A percentile compares a stretch with the other conserved stretches of the same genome.
These are phyloP conservation scores for Melanerpes aurifrons DNA, from an alignment of 2,113 vertebrate genomes.

Conservation along the genomic window DNA sequence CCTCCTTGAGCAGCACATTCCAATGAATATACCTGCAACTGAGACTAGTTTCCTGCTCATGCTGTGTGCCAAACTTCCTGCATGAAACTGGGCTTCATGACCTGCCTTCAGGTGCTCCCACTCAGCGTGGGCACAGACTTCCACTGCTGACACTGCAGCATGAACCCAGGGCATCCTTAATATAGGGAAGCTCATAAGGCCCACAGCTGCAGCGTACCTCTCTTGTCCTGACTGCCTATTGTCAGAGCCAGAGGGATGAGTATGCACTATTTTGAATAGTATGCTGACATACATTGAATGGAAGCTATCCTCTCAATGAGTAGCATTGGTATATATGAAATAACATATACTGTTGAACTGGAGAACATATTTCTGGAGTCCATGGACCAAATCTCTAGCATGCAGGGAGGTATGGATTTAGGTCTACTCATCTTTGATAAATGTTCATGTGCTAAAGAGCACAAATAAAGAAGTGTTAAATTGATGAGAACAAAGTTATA, in stretches of 20 bases:
- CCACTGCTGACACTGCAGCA: fast-evolving
- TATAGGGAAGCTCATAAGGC: neutral
- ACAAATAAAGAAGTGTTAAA: neutral
- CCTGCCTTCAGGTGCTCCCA: neutral
- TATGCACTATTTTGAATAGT: neutral
- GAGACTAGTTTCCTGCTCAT: neutral
- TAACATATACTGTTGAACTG: neutral
- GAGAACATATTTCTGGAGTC: neutral
- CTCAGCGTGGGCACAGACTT: neutral
- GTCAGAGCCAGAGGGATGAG: neutral
- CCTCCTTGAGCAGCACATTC: too few relatives aligned
- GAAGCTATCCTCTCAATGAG: neutral
- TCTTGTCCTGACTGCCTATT: neutral
- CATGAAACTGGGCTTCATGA: neutral
- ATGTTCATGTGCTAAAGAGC: neutral
- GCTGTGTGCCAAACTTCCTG: neutral
- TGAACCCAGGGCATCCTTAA: neutral
- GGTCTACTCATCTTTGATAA: neutral
- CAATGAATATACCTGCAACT: too few relatives aligned
- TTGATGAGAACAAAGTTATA: neutral
- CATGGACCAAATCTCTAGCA: neutral
- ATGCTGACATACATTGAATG: neutral
- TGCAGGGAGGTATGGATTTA: neutral
- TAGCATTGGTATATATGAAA: neutral
- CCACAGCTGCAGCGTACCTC: neutral